Conservation (phyloP, 2,113 vertebrate species). For the Camelus bactrianus region DNA sequence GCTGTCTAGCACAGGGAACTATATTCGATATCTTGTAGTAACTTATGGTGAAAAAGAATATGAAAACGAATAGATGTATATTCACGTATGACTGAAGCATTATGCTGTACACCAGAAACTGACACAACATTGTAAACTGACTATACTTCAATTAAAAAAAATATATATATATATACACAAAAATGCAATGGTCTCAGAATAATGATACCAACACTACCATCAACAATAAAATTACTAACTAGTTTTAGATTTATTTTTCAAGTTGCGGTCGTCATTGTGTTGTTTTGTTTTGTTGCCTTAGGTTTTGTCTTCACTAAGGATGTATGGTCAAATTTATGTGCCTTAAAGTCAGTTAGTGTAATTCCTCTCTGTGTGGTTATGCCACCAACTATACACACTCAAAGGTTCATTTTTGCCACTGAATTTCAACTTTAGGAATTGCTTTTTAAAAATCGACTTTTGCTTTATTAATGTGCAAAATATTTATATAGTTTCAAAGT, state of each 20-base stretch:
- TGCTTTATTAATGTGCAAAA: background rate
- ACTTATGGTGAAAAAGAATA: too few relatives aligned
- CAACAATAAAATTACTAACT: background rate
- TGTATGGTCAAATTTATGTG: background rate
- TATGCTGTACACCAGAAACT: too few relatives aligned
- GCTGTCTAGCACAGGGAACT: too few relatives aligned
- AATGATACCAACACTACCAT: background rate
- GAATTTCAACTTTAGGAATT: constrained; percentile 9
- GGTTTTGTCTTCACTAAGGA: background rate
- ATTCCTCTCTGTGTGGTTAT: background rate
- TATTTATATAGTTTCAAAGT: constrained; percentile 12
- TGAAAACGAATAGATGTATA: too few relatives aligned
- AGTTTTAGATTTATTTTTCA: background rate
- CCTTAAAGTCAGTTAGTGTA: background rate
- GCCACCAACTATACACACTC: background rate
- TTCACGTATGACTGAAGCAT: too few relatives aligned
- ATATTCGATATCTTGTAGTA: too few relatives aligned
- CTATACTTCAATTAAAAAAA: too few relatives aligned
- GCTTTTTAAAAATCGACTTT: background rate
- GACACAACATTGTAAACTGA: too few relatives aligned
- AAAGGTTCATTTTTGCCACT: constrained; percentile 8
- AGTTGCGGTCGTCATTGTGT: background rate
- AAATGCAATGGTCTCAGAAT: background rate
- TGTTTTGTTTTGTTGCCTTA: background rate
- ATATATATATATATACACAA: too few relatives aligned